Evolutionary conservation across 2,888 invertebrate species (phyloP).

Genomic region (Drosophila peninsularis): DNA sequence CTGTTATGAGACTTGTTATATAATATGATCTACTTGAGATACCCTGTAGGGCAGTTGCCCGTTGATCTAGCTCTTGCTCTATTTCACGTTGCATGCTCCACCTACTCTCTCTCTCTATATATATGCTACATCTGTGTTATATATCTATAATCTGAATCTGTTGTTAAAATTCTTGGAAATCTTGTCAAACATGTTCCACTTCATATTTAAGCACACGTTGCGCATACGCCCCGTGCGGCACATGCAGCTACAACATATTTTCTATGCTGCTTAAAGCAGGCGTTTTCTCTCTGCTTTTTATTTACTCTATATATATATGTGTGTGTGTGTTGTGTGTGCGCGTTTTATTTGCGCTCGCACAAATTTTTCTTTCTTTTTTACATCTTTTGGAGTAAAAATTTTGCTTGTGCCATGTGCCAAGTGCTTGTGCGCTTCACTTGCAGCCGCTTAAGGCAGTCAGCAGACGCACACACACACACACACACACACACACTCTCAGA

Average conservation of each 20-base stretch:
- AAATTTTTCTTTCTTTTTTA: constrained; percentile 42
- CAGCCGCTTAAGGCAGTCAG: constrained; percentile 66
- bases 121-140: neutral
- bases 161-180: neutral
- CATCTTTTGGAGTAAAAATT: constrained; percentile 50
- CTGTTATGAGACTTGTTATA: too few species aligned
- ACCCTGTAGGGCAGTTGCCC: too few species aligned
- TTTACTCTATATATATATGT: neutral
- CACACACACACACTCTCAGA: constrained; percentile 19
- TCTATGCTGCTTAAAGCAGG: constrained; percentile 18
- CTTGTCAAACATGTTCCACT: neutral
- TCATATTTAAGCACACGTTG: constrained; percentile 5
- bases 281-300: neutral
- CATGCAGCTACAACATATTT: constrained; percentile 9
- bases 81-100: neutral
- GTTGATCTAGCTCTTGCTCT: neutral
- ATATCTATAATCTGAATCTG: neutral
- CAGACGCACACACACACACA: constrained; percentile 14
- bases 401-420: constrained; percentile 69
- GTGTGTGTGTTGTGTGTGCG: constrained; percentile 5
- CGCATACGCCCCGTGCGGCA: constrained; percentile 15
- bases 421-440: constrained; percentile 62
- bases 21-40: neutral
- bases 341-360: constrained; percentile 51
- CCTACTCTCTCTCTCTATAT: neutral